Conservation (phyloP, 2,113 vertebrate species). For the Alethe diademata region DNA sequence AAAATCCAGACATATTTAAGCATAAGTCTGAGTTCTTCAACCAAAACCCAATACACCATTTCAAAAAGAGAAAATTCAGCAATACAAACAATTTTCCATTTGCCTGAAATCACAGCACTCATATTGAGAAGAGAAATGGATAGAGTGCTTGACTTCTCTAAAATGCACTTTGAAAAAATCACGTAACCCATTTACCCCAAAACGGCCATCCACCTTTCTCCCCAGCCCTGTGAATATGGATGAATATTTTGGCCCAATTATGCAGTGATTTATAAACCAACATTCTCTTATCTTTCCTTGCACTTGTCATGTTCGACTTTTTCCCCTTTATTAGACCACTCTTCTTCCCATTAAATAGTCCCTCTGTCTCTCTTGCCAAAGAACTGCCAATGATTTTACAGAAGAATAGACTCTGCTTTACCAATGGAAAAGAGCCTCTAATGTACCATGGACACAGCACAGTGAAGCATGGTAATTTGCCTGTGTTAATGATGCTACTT, state of each 20-base stretch:
- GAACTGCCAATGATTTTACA: conserved; percentile 84
- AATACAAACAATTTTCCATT: neutral
- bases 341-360: conserved; percentile 78
- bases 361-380: conserved; percentile 83
- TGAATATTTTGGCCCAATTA: neutral
- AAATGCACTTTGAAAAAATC: neutral
- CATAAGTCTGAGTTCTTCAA: neutral
- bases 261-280: conserved; percentile 4
- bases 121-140: neutral
- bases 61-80: conserved; percentile 18
- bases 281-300: conserved; percentile 30
- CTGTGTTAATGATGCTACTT: conserved; percentile 83
- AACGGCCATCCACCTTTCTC: neutral
- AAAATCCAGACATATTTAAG: conserved; percentile 27
- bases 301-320: conserved; percentile 41
- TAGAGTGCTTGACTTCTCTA: neutral
- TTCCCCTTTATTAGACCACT: conserved; percentile 70
- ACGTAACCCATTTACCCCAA: neutral
- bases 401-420: conserved; percentile 78
- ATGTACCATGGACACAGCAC: conserved; percentile 78
- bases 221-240: neutral
- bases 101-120: neutral
- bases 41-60: neutral
- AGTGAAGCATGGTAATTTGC: conserved; percentile 79
- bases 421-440: conserved; percentile 77